Evolutionary conservation across 2,797 vertebrate species (phyloP), one percentile per base, ranked within the genome.

Genomic region (Leptatherina wallacei): DNA sequence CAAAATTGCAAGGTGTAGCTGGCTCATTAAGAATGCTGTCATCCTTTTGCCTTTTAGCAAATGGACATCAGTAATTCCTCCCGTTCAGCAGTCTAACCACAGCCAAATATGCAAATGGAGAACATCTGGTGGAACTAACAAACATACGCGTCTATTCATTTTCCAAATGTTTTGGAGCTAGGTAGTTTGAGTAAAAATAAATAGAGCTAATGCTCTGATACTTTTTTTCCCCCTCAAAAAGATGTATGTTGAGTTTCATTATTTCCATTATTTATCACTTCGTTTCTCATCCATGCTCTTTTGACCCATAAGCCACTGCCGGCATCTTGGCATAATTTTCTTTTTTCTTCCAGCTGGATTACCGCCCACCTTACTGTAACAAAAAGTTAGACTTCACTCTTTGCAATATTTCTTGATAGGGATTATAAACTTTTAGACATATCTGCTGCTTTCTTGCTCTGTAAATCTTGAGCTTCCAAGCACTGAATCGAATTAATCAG

Each of bases 11-110:
- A 82, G 59, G 70, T 79, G 36, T 68, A 61, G 64, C 64, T 59
- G 30, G 29, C 63, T 82, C 75, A 85, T 86, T 71, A 81, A 35
- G 55, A 74, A 70, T 71, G 60, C 78, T 67, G 29, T 71, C 64
- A 56, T 49, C 44, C 58, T 40, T 81, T 62, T 81, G 71, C 73
- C 73, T 80, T 64, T 75, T 36, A 62, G 65, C 80, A 75, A 82
- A 76, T 71, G 47, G 60, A 49, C 72, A 78, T 85, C 78, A 85
- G 81, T 54, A 72, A 83, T 85, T 76, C 54, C 61, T 77, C 71
- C 55, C 77, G 63, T 51, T 57, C 66, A 77, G 66, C 57, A 47
- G 69, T 71, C 54, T 76, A 77, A 69, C 76, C 75, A 81, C 63
- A 63, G 83, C 65, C 79, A 89, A 81, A 84, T 52, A 52, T 52